Evolutionary conservation across 2,888 invertebrate genomes (phyloP).

Genomic region (Apotomis turbidana): DNA sequence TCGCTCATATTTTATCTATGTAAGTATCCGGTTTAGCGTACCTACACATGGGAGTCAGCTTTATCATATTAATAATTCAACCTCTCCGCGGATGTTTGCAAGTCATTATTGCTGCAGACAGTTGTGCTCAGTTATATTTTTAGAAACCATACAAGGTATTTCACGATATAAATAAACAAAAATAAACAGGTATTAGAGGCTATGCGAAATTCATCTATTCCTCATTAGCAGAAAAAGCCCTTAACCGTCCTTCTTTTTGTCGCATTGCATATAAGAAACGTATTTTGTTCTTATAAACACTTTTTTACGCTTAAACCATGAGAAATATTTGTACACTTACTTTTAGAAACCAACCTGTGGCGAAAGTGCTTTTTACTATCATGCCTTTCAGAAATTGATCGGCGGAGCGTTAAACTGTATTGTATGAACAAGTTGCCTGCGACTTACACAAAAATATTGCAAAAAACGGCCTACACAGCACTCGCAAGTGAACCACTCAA

Average conservation of each 20-base stretch:
- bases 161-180: no score
- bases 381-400: conserved; percentile 38
- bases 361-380: conserved; percentile 31
- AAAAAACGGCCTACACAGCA: conserved; percentile 4
- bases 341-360: conserved; percentile 22
- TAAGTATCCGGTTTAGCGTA: no score
- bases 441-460: conserved; percentile 6
- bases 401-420: conserved; percentile 50
- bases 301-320: not conserved
- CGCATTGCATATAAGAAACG: not conserved
- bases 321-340: conserved; percentile 10
- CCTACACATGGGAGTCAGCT: no score
- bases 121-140: no score
- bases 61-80: no score
- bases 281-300: not conserved
- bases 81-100: no score
- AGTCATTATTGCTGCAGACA: no score
- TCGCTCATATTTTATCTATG: not conserved
- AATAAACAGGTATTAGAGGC: no score
- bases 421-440: conserved; percentile 14
- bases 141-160: no score
- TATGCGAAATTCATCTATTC: no score
- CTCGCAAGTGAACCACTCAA: conserved; percentile 7
- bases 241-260: not conserved
- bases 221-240: no score